Evolutionary conservation across 2,797 vertebrate species (phyloP).

Genomic region (Pterois miles): DNA sequence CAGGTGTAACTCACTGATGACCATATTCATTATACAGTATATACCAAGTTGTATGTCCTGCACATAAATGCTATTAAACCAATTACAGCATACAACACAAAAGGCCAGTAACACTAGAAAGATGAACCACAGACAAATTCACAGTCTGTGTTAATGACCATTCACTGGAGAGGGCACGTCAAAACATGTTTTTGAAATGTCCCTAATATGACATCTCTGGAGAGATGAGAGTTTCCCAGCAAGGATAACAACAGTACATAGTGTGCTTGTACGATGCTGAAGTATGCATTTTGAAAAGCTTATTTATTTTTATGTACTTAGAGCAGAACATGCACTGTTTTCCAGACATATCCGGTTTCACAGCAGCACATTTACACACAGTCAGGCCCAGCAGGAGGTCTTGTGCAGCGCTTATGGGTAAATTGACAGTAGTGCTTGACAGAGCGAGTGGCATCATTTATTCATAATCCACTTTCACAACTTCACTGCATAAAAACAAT

Average conservation of each 20-base stretch:
- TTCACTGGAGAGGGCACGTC: neutral
- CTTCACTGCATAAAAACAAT: neutral
- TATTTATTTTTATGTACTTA: neutral
- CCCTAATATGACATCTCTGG: slow-evolving; percentile 16
- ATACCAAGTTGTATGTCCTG: too few relatives aligned
- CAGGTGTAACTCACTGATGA: neutral
- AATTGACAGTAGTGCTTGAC: neutral
- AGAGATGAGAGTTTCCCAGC: slow-evolving; percentile 12
- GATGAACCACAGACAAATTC: neutral
- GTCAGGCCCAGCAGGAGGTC: neutral
- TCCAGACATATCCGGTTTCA: neutral
- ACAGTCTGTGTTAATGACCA: neutral
- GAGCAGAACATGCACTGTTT: neutral
- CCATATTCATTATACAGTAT: too few relatives aligned
- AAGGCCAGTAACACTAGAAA: neutral
- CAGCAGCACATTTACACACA: neutral
- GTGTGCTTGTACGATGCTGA: neutral
- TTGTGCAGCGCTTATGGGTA: neutral
- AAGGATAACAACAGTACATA: neutral
- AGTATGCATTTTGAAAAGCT: neutral
- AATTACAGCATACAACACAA: neutral
- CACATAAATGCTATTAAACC: neutral
- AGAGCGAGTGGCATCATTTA: neutral
- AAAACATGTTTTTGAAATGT: neutral
- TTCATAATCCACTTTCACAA: neutral